These are phyloP conservation scores for Gallinago nigripennis DNA, from an alignment of 2,797 vertebrate genomes.

Conservation along the genomic window DNA sequence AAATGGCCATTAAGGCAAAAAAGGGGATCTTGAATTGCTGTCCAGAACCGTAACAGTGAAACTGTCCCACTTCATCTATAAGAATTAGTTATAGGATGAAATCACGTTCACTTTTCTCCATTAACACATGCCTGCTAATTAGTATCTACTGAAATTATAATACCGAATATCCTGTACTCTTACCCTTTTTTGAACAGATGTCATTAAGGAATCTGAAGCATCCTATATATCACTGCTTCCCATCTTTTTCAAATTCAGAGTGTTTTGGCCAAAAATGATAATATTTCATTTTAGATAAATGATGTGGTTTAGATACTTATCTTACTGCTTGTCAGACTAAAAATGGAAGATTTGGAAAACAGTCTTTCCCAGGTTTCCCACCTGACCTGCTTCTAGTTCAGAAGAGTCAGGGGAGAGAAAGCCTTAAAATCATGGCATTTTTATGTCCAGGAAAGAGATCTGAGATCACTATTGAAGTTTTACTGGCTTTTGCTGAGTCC, in stretches of 20 bases:
- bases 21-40: neutral
- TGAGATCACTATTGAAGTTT: constrained; percentile 4
- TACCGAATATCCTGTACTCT: neutral
- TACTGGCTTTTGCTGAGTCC: neutral
- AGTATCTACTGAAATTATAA: neutral
- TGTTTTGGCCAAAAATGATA: neutral
- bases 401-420: constrained; percentile 3
- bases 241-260: constrained; percentile 21
- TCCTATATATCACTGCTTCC: neutral
- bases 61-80: neutral
- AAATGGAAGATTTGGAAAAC: constrained; percentile 42
- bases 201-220: neutral
- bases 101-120: neutral
- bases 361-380: constrained; percentile 35
- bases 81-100: neutral
- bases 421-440: constrained; percentile 37
- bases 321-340: constrained; percentile 8
- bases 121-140: neutral
- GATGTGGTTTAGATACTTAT: constrained; percentile 24
- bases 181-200: neutral
- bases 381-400: neutral
- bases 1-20: neutral
- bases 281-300: constrained; percentile 31
- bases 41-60: neutral
- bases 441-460: constrained; percentile 25